These are phyloP conservation scores for Cololabis saira DNA, from an alignment of 2,113 vertebrate species.

Conservation along the genomic window DNA sequence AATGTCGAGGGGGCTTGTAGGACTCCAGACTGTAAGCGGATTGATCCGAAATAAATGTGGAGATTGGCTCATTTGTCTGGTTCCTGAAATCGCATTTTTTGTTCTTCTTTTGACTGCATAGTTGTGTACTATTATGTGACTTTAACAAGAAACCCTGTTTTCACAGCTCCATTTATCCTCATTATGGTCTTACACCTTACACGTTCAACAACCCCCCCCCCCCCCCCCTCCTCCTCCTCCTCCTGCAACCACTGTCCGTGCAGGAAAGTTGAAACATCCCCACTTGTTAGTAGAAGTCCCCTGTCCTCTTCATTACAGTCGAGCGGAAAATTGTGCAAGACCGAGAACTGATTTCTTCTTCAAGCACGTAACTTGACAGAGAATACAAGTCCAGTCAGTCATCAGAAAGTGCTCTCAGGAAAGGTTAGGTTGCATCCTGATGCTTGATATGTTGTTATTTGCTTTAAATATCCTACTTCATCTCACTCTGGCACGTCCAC, in stretches of 20 bases:
- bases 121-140: conserved; percentile 8
- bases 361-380: too few relatives aligned
- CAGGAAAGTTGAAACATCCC: too few relatives aligned
- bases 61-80: neutral
- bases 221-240: too few relatives aligned
- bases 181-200: conserved; percentile 5
- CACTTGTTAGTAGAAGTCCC: neutral
- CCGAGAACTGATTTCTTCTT: neutral
- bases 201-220: conserved; percentile 2
- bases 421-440: neutral
- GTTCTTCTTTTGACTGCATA: neutral
- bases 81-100: neutral
- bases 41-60: neutral
- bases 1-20: conserved; percentile 41
- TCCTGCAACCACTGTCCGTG: conserved; percentile 16
- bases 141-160: conserved; percentile 23
- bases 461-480: conserved; percentile 24
- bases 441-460: conserved; percentile 29
- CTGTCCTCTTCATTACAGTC: conserved; percentile 8
- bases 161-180: conserved; percentile 18
- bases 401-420: too few relatives aligned
- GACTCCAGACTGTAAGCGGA: conserved; percentile 45
- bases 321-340: conserved; percentile 17
- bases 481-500: conserved; percentile 35
- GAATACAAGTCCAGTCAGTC: too few relatives aligned